Evolutionary conservation across 2,888 invertebrate genomes (phyloP).

Genomic region (Dynastes maya): DNA sequence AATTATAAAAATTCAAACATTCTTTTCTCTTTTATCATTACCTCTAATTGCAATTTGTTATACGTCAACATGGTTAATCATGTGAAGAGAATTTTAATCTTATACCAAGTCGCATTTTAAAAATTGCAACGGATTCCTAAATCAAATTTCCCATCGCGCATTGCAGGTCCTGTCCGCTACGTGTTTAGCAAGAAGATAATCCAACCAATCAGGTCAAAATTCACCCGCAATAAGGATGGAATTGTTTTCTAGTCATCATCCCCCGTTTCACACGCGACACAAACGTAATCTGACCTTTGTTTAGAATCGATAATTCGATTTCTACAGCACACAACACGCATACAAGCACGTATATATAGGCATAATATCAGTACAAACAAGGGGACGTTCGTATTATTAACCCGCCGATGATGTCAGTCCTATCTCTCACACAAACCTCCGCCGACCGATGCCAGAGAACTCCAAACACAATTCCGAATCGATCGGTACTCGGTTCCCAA

Average conservation of each 20-base stretch:
- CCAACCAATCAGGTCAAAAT: neutral
- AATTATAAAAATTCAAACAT: no score
- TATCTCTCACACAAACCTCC: neutral
- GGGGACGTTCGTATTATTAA: neutral
- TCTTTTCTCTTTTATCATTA: no score
- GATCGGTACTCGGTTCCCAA: neutral
- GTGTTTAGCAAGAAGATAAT: no score
- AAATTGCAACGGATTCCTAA: no score
- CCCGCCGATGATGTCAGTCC: constrained; percentile 8
- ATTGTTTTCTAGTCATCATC: constrained; percentile 33
- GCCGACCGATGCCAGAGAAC: neutral
- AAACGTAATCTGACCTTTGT: constrained; percentile 30
- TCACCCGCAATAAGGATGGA: neutral
- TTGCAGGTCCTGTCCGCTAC: no score
- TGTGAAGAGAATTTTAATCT: no score
- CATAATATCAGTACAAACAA: neutral
- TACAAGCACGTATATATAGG: neutral
- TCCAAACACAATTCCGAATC: neutral
- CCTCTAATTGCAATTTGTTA: no score
- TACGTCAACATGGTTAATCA: no score
- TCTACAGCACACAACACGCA: constrained; percentile 1
- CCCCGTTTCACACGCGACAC: constrained; percentile 5
- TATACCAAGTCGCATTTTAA: no score
- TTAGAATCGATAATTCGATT: constrained; percentile 38
- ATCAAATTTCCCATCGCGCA: no score